Conservation (phyloP, 2,113 vertebrate species). For the Notothenia coriiceps region DNA sequence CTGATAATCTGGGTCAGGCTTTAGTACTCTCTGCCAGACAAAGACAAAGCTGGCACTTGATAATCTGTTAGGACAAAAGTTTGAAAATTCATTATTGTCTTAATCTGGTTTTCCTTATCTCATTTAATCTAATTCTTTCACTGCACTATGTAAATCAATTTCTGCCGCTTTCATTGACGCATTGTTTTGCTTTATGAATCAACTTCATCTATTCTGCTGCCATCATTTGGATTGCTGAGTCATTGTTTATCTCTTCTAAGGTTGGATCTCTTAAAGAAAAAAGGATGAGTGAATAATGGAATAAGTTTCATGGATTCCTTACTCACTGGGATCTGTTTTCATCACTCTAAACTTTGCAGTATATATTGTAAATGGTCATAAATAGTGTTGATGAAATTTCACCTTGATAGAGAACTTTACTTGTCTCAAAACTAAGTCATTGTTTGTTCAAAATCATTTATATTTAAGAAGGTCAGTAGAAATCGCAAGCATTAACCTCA, state of each 20-base stretch:
- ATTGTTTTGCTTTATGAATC: constrained; percentile 66
- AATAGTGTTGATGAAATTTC: constrained; percentile 18
- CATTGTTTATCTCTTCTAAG: constrained; percentile 52
- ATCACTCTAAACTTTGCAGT: constrained; percentile 24
- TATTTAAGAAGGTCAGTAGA: background rate
- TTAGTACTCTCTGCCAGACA: constrained; percentile 38
- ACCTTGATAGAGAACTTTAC: background rate
- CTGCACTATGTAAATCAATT: constrained; percentile 67
- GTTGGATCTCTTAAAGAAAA: constrained; percentile 49
- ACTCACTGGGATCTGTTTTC: constrained; percentile 17
- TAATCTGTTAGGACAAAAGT: constrained; percentile 65
- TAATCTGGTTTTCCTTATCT: constrained; percentile 73
- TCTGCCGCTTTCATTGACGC: constrained; percentile 59
- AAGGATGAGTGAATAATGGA: constrained; percentile 47
- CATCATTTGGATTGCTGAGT: constrained; percentile 64
- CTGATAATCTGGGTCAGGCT: constrained; percentile 54
- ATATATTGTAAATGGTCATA: constrained; percentile 25
- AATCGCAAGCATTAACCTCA: constrained; percentile 3
- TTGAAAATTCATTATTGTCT: constrained; percentile 69
- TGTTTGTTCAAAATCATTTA: background rate
- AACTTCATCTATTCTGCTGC: constrained; percentile 52
- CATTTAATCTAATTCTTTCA: constrained; percentile 72
- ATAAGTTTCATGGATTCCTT: constrained; percentile 33
- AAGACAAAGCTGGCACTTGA: constrained; percentile 46
- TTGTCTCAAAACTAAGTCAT: background rate